These are phyloP conservation scores for Crotophaga sulcirostris DNA, from an alignment of 2,113 vertebrate species.

Conservation along the genomic window DNA sequence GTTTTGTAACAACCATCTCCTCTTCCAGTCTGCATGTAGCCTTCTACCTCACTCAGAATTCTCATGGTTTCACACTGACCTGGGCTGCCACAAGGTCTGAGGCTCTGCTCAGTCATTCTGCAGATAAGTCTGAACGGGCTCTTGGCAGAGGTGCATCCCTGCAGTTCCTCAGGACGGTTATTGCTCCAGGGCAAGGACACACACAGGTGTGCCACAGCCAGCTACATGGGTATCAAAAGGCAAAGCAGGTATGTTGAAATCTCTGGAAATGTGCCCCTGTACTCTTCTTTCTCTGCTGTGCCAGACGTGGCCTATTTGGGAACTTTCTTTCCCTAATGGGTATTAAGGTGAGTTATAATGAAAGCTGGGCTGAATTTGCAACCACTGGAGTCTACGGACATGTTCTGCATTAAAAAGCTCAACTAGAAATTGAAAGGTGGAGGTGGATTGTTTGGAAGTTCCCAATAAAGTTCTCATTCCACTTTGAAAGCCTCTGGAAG, in stretches of 20 bases:
- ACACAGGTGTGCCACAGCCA: not conserved
- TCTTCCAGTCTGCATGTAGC: not conserved
- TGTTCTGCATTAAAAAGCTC: not conserved
- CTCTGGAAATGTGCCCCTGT: not conserved
- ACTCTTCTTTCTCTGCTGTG: not conserved
- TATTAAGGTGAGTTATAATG: not conserved
- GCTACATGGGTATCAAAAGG: not conserved
- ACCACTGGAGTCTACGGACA: not conserved
- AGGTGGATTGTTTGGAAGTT: not conserved
- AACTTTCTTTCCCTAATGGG: not conserved
- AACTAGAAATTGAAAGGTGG: not conserved
- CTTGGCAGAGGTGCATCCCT: not conserved
- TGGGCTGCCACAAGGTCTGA: not conserved
- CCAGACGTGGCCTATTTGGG: not conserved
- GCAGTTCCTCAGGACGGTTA: not conserved
- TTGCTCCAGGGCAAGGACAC: conserved; percentile 3
- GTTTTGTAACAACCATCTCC: not conserved
- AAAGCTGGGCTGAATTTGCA: not conserved
- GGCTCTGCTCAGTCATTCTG: not conserved
- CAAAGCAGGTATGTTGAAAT: not conserved
- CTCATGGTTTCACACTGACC: not conserved
- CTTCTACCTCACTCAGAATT: not conserved
- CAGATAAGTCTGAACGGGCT: conserved; percentile 23
- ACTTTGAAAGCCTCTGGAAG: not conserved
- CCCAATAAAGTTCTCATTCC: not conserved